Percentiles rank a stretch among this genome's conserved stretches.
phyloP scores from a whole-genome alignment of 1,140 invertebrate genomes.

The Caenorhabditis tropicalis region DNA sequence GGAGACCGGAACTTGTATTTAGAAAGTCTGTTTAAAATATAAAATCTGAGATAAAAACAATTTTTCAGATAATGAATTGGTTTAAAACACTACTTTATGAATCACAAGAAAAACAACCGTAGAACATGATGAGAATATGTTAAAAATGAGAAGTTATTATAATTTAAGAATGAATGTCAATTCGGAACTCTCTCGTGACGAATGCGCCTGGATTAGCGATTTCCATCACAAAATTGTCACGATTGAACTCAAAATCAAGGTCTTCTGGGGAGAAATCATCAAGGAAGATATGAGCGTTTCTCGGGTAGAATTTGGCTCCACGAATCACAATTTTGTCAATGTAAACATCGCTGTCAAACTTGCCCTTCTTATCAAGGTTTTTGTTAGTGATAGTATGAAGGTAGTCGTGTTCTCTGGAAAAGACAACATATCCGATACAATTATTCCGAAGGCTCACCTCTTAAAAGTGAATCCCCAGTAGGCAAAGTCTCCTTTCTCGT shows the following conservation, averaged over 20 bases:
- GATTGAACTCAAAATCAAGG: constrained; percentile 69
- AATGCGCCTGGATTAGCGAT: constrained; percentile 65
- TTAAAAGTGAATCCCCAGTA: constrained; percentile 60
- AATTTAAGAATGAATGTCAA: constrained; percentile 56
- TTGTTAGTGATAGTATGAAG: constrained; percentile 59
- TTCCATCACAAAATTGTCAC: constrained; percentile 64
- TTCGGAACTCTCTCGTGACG: constrained; percentile 56
- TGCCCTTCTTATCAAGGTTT: constrained; percentile 55
- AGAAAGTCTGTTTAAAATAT: no score
- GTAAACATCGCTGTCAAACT: constrained; percentile 55
- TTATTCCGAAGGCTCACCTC: constrained; percentile 7
- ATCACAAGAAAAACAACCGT: background rate
- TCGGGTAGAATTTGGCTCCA: constrained; percentile 70
- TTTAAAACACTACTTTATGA: no score
- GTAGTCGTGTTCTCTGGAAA: constrained; percentile 54
- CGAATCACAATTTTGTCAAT: constrained; percentile 69
- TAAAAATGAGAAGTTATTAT: no score
- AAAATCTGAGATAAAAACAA: no score
- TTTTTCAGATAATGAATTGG: no score
- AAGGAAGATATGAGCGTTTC: constrained; percentile 68
- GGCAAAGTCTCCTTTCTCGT: constrained; percentile 74
- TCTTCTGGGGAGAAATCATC: constrained; percentile 70
- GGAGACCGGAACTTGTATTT: no score
- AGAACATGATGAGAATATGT: background rate
- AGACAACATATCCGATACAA: background rate